Evolutionary conservation across 2,113 vertebrate genomes (phyloP).

Genomic region (Poecilia latipinna): DNA sequence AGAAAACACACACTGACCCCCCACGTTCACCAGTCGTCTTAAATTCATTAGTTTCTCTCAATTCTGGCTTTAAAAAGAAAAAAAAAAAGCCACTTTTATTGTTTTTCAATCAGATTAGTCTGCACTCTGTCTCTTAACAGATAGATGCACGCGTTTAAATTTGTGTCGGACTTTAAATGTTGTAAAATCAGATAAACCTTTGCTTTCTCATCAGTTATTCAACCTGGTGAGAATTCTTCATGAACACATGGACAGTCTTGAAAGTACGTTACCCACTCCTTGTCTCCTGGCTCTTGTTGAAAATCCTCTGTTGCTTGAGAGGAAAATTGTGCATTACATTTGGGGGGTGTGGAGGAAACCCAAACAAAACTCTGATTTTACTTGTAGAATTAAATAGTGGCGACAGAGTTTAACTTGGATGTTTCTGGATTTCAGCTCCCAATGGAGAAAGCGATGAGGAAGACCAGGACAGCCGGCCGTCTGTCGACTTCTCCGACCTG

Average conservation of each 20-base stretch:
- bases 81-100: background rate
- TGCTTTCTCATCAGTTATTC: conserved; percentile 92
- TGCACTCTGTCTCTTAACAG: background rate
- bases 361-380: background rate
- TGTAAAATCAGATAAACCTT: conserved; percentile 35
- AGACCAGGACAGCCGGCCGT: conserved; percentile 78
- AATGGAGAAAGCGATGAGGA: conserved; percentile 86
- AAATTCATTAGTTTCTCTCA: background rate
- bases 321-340: background rate
- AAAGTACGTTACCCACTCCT: conserved; percentile 85
- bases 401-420: background rate
- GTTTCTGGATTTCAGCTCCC: conserved; percentile 83
- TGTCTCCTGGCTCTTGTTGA: background rate
- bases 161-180: conserved; percentile 9
- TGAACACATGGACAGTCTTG: conserved; percentile 98
- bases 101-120: background rate
- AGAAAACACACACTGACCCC: conserved; percentile 55
- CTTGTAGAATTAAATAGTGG: background rate
- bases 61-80: too few species aligned
- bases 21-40: background rate
- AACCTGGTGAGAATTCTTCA: conserved; percentile 99
- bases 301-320: background rate
- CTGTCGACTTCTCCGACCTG: conserved; percentile 82
- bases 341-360: too few species aligned
- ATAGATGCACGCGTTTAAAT: background rate